phyloP scores from a whole-genome alignment of 2,797 vertebrate genomes.

The Ispidina lecontei region DNA sequence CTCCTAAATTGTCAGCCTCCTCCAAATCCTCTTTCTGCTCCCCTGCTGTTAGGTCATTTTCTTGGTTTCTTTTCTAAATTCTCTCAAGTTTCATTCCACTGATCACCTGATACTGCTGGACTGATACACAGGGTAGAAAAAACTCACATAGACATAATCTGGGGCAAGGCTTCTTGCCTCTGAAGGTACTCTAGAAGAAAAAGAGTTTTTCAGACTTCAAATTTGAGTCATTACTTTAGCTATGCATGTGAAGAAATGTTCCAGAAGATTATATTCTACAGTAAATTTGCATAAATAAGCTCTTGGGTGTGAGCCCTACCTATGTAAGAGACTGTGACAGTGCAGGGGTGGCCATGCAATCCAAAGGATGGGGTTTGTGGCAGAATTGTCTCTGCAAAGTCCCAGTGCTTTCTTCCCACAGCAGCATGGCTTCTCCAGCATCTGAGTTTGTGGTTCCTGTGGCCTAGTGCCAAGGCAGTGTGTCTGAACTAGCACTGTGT shows the following conservation, averaged over 20 bases:
- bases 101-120: not conserved
- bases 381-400: not conserved
- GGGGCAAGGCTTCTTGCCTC: not conserved
- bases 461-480: constrained; percentile 14
- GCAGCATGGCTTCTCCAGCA: not conserved
- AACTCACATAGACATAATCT: not conserved
- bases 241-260: not conserved
- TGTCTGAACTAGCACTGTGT: constrained; percentile 12
- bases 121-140: not conserved
- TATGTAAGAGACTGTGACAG: not conserved
- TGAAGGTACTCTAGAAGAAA: not conserved
- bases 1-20: not conserved
- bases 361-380: not conserved
- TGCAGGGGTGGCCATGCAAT: not conserved
- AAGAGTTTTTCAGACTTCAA: not conserved
- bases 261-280: not conserved
- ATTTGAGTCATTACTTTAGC: not conserved
- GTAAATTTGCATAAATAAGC: not conserved
- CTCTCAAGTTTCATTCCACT: not conserved
- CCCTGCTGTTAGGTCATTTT: not conserved
- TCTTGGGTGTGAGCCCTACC: not conserved
- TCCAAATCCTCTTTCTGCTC: not conserved
- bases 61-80: not conserved
- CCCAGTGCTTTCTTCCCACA: not conserved
- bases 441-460: not conserved